Evolutionary conservation across 2,888 invertebrate species (phyloP).

Genomic region (Entomobrya proxima): DNA sequence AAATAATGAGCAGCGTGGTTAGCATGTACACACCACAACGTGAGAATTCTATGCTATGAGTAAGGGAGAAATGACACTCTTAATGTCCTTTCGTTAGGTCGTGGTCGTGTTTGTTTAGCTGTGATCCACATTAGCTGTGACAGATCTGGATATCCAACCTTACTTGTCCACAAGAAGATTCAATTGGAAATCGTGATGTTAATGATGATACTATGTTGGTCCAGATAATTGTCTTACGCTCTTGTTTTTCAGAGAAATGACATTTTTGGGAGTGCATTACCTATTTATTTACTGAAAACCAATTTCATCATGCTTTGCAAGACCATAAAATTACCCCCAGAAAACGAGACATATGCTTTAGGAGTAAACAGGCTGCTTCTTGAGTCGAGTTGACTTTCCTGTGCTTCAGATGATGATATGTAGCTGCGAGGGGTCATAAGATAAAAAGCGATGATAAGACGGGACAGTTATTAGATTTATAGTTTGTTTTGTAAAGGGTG

Average conservation of each 20-base stretch:
- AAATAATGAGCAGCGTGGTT: too few species aligned
- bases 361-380: neutral
- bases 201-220: neutral
- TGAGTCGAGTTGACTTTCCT: neutral
- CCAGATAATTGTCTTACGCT: neutral
- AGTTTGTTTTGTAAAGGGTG: conserved; percentile 75
- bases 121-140: too few species aligned
- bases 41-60: too few species aligned
- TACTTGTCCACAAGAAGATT: neutral
- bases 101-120: too few species aligned
- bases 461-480: conserved; percentile 75
- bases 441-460: conserved; percentile 75
- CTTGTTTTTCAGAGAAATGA: conserved; percentile 13
- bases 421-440: conserved; percentile 71
- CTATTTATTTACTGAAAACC: neutral
- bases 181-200: neutral
- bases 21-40: too few species aligned
- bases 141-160: too few species aligned
- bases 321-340: neutral
- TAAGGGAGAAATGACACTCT: too few species aligned
- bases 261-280: neutral
- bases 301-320: conserved; percentile 16
- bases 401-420: conserved; percentile 30
- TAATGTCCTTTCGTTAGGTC: too few species aligned
- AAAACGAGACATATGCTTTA: conserved; percentile 37